Evolutionary conservation across 2,888 invertebrate species (phyloP), one percentile per base, ranked within the genome.

Genomic region (Caenorhabditis sulstoni): DNA sequence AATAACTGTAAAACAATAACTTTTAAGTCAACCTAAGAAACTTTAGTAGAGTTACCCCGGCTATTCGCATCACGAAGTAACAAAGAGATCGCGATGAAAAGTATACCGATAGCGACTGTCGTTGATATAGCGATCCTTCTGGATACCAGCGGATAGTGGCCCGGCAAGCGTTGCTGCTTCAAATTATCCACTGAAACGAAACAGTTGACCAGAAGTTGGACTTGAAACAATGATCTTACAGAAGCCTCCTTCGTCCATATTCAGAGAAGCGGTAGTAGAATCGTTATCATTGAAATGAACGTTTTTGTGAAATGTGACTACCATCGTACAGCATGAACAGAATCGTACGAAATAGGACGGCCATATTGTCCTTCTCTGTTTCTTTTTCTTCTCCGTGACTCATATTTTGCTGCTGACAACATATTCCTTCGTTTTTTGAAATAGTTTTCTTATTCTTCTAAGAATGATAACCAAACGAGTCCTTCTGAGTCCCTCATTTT

Each of bases 21-120:
- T n/a, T n/a, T n/a, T n/a, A n/a, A n/a, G n/a, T n/a, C n/a, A n/a
- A n/a, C n/a, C n/a, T n/a, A n/a, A n/a, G n/a, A n/a, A n/a, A 37
- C 11, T 37, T 37, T 11, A 37, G 37, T 37, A 8, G 37, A 29
- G 7, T 29, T 29, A 29, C 29, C 29, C 7, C 29, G 29, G 4
- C 3, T 41, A 14, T 35, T 14, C 7, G 23, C 14, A 20, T 39
- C 20, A 22, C 14, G 37, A 50, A 78, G 14, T 0, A 78, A 12
- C 35, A 62, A 41, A n/a, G 78, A 66, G 16, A 78, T 78, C 22
- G 53, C 71, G 9, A 78, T 20, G 47, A 78, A 78, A 8, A 66
- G 16, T 5, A 78, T 18, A 8, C 66, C 78, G 44, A 79, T 73
- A n/a, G 73, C 67, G 0, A 64, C 49, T n/a, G 79, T 79, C 3